Evolutionary conservation across 2,888 invertebrate genomes (phyloP).

Genomic region (Slavum lentiscoides): DNA sequence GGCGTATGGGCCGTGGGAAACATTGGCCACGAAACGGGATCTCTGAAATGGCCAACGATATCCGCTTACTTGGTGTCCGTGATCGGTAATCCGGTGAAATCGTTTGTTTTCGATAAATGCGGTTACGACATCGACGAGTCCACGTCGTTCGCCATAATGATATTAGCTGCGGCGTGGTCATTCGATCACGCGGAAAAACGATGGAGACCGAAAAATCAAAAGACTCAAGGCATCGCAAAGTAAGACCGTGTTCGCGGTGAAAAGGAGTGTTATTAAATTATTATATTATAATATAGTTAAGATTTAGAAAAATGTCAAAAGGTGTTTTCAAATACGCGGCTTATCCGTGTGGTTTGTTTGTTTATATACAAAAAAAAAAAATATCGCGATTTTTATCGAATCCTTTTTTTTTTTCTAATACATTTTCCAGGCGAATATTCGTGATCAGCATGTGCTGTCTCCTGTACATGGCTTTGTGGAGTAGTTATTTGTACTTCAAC

Average conservation of each 20-base stretch:
- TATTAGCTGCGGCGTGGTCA: conserved; percentile 68
- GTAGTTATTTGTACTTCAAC: conserved; percentile 83
- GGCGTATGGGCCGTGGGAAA: conserved; percentile 91
- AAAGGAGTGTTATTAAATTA: neutral
- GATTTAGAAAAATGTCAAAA: too few species aligned
- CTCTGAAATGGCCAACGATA: conserved; percentile 70
- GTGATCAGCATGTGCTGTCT: conserved; percentile 68
- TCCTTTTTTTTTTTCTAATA: neutral
- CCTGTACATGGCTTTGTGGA: conserved; percentile 73
- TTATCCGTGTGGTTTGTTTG: too few species aligned
- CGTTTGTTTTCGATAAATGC: conserved; percentile 60
- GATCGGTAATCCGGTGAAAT: conserved; percentile 66
- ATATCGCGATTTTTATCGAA: neutral
- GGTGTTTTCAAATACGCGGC: too few species aligned
- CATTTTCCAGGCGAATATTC: conserved; percentile 64
- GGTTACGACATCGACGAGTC: conserved; percentile 68
- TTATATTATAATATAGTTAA: too few species aligned
- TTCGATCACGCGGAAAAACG: conserved; percentile 78
- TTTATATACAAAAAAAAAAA: neutral
- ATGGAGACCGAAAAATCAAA: conserved; percentile 73
- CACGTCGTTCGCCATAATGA: conserved; percentile 71
- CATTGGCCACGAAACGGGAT: conserved; percentile 80
- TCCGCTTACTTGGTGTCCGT: conserved; percentile 72
- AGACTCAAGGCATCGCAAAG: conserved; percentile 60
- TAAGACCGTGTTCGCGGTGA: conserved; percentile 54